A percentile compares a stretch with the other conserved stretches of the same genome.
Evolutionary conservation across 2,113 vertebrate genomes (phyloP).

Genomic region (Phaethornis superciliosus): DNA sequence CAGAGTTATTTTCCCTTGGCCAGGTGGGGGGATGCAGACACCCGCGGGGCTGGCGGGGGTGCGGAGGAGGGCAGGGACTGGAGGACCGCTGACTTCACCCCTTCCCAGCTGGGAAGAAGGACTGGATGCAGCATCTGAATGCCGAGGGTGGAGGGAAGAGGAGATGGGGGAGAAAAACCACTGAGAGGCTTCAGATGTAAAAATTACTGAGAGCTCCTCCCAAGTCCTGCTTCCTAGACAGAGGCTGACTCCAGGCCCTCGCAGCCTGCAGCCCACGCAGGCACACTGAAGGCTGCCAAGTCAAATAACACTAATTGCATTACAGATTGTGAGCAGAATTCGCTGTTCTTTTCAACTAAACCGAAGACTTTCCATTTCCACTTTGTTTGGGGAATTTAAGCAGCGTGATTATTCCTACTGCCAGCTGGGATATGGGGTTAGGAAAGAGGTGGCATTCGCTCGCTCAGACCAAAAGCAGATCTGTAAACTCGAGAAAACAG

Average conservation of each 20-base stretch:
- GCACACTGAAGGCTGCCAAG: slow-evolving; percentile 75
- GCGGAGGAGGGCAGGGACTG: background rate
- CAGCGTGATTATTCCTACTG: background rate
- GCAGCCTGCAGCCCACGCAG: slow-evolving; percentile 67
- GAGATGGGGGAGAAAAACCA: background rate
- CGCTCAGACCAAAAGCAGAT: slow-evolving; percentile 51
- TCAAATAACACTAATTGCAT: slow-evolving; percentile 81
- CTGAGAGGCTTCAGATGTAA: slow-evolving; percentile 5
- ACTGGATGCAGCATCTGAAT: background rate
- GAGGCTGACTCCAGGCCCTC: slow-evolving; percentile 37
- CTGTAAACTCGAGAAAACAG: slow-evolving; percentile 69
- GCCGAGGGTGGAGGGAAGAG: background rate
- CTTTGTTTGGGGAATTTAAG: slow-evolving; percentile 46
- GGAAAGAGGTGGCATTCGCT: slow-evolving; percentile 27
- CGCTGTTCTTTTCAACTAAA: slow-evolving; percentile 78
- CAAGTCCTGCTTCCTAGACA: slow-evolving; percentile 30
- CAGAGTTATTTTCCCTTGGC: slow-evolving; percentile 16
- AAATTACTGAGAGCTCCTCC: slow-evolving; percentile 42
- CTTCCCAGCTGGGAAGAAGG: background rate
- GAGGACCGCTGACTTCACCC: background rate
- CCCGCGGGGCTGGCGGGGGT: background rate
- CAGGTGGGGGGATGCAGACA: background rate
- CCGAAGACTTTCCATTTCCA: slow-evolving; percentile 74
- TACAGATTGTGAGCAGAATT: slow-evolving; percentile 80
- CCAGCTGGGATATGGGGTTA: slow-evolving; percentile 40